Conservation (phyloP, 2,888 invertebrate genomes). For the Cloeon dipterum region DNA sequence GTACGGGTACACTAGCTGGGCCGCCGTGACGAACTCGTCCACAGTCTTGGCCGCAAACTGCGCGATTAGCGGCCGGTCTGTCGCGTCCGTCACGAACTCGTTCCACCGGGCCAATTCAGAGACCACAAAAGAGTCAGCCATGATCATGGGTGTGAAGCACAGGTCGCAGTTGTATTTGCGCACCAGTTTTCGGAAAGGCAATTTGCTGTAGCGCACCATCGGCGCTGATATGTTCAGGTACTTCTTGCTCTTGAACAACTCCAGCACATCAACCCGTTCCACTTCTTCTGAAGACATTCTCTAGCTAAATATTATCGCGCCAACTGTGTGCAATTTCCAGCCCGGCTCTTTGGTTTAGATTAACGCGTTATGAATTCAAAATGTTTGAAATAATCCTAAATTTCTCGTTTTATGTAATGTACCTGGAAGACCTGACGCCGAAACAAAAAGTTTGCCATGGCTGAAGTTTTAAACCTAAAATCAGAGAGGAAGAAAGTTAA, state of each 20-base stretch:
- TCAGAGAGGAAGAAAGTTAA: too few species aligned
- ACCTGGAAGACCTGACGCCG: too few species aligned
- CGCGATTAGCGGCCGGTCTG: slow-evolving; percentile 67
- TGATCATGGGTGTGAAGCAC: slow-evolving; percentile 90
- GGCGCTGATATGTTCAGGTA: slow-evolving; percentile 72
- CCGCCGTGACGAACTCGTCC: slow-evolving; percentile 62
- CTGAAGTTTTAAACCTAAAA: too few species aligned
- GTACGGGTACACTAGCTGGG: slow-evolving; percentile 61
- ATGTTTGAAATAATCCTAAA: too few species aligned
- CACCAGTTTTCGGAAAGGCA: slow-evolving; percentile 53
- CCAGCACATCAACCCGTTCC: slow-evolving; percentile 34
- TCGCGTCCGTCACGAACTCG: slow-evolving; percentile 50
- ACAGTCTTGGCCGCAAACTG: slow-evolving; percentile 85
- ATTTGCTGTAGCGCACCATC: slow-evolving; percentile 84
- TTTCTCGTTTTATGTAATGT: too few species aligned
- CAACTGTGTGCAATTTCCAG: too few species aligned
- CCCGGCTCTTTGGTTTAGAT: too few species aligned
- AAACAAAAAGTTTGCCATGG: too few species aligned
- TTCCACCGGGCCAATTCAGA: slow-evolving; percentile 65
- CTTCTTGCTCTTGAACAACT: slow-evolving; percentile 37
- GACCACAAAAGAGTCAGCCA: slow-evolving; percentile 79
- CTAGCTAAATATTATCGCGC: too few species aligned
- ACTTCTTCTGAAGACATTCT: too few species aligned
- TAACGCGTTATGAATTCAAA: too few species aligned
- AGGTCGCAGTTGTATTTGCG: slow-evolving; percentile 67